A percentile compares a stretch with the other conserved stretches of the same genome.
Evolutionary conservation across 2,888 invertebrate genomes (phyloP).

Genomic region (Molanna angustata): DNA sequence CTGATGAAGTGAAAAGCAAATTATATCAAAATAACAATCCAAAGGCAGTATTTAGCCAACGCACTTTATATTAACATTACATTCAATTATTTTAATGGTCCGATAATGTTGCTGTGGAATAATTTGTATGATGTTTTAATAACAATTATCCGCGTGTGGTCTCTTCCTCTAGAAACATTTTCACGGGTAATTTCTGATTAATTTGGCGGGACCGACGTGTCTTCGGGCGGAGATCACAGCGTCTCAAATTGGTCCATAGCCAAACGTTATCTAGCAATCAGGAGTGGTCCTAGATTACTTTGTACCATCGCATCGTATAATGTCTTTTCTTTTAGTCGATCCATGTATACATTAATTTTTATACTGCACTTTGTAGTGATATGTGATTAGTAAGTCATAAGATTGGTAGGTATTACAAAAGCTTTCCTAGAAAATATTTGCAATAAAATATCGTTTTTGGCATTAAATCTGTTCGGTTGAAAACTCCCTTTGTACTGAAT

Average conservation of each 20-base stretch:
- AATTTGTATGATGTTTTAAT: slow-evolving; percentile 2
- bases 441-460: too few species aligned
- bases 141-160: slow-evolving; percentile 17
- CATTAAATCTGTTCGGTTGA: too few species aligned
- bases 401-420: too few species aligned
- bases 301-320: too few species aligned
- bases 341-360: too few species aligned
- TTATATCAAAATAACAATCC: not conserved
- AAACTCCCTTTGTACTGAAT: too few species aligned
- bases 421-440: too few species aligned
- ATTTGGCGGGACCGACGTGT: slow-evolving; percentile 5
- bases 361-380: too few species aligned
- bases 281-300: too few species aligned
- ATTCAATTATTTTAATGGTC: slow-evolving; percentile 13
- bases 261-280: not conserved
- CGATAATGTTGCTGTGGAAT: slow-evolving; percentile 7
- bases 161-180: slow-evolving; percentile 11
- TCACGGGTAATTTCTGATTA: slow-evolving; percentile 23
- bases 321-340: too few species aligned
- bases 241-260: slow-evolving; percentile 6
- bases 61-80: not conserved
- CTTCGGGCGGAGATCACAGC: slow-evolving; percentile 5
- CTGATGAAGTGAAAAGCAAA: not conserved
- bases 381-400: too few species aligned
- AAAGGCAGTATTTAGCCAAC: not conserved